Evolutionary conservation across 1,140 invertebrate species (phyloP).

Genomic region (Heliothis virescens): DNA sequence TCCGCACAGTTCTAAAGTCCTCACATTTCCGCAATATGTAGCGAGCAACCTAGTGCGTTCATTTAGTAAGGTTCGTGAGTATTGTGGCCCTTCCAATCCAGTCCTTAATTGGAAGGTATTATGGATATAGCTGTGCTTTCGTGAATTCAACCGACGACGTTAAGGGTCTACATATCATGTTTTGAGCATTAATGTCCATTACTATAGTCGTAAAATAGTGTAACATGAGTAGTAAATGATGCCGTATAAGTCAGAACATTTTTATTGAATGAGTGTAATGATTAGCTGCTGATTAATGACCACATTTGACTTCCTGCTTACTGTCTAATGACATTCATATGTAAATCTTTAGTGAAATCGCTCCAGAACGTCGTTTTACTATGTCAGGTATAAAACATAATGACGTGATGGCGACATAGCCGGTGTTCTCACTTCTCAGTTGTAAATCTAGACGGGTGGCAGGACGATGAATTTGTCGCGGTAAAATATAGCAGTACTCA

Average conservation of each 20-base stretch:
- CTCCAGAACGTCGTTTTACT: slow-evolving; percentile 39
- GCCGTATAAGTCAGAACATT: slow-evolving; percentile 22
- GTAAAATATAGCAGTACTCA: slow-evolving; percentile 46
- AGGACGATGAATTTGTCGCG: slow-evolving; percentile 49
- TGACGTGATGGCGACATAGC: slow-evolving; percentile 52
- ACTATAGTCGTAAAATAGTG: slow-evolving; percentile 34
- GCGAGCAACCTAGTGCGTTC: slow-evolving; percentile 5
- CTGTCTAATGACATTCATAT: slow-evolving; percentile 45
- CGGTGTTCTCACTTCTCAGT: slow-evolving; percentile 41
- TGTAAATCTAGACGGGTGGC: slow-evolving; percentile 47
- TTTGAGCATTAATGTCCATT: slow-evolving; percentile 32
- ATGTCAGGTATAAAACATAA: slow-evolving; percentile 55
- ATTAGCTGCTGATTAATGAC: slow-evolving; percentile 20
- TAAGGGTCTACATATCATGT: slow-evolving; percentile 39
- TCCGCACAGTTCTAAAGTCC: neutral
- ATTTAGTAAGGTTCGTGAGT: neutral
- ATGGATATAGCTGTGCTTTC: slow-evolving; percentile 36
- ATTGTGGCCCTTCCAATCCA: slow-evolving; percentile 30
- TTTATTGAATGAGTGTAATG: slow-evolving; percentile 38
- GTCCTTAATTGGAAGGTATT: slow-evolving; percentile 41
- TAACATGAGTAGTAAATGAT: slow-evolving; percentile 25
- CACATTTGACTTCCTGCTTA: slow-evolving; percentile 23
- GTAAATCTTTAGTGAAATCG: slow-evolving; percentile 51
- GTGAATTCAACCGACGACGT: slow-evolving; percentile 10
- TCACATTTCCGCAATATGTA: slow-evolving; percentile 14